phyloP scores from a whole-genome alignment of 2,113 vertebrate species.

The Girardinichthys multiradiatus region DNA sequence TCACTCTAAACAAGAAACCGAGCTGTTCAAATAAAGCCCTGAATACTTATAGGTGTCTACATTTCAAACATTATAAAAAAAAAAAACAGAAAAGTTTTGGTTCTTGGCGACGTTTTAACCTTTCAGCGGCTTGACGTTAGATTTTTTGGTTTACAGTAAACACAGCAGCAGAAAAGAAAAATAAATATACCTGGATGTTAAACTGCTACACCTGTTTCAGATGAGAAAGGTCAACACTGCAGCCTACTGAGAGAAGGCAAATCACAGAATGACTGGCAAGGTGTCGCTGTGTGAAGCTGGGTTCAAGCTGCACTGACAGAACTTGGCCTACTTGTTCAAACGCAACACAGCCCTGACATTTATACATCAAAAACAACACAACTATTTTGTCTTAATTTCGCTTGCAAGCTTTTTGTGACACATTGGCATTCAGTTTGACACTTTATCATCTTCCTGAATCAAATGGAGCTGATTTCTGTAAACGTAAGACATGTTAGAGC shows the following conservation, averaged over 20 bases:
- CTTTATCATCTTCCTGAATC: background rate
- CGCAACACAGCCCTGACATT: slow-evolving; percentile 48
- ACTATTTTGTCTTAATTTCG: background rate
- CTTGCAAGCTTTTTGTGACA: background rate
- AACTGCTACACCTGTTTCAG: slow-evolving; percentile 20
- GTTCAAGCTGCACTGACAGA: slow-evolving; percentile 49
- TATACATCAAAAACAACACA: slow-evolving; percentile 19
- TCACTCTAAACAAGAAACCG: background rate
- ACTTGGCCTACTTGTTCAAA: slow-evolving; percentile 48
- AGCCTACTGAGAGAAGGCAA: slow-evolving; percentile 35
- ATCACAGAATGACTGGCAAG: slow-evolving; percentile 31
- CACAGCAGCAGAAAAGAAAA: slow-evolving; percentile 14
- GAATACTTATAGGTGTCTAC: background rate
- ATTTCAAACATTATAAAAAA: slow-evolving; percentile 9
- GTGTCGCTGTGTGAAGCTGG: slow-evolving; percentile 41
- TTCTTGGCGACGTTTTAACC: slow-evolving; percentile 38
- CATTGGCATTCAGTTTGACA: background rate
- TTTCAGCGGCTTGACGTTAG: slow-evolving; percentile 32
- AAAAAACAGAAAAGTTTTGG: slow-evolving; percentile 53
- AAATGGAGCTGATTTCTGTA: background rate
- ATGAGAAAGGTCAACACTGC: slow-evolving; percentile 12
- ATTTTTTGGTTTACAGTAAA: slow-evolving; percentile 38
- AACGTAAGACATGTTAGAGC: background rate
- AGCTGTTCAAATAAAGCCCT: background rate
- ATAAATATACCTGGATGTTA: background rate